These are phyloP conservation scores for Rhysida immarginata DNA, from an alignment of 1,140 invertebrate species.

Conservation along the genomic window DNA sequence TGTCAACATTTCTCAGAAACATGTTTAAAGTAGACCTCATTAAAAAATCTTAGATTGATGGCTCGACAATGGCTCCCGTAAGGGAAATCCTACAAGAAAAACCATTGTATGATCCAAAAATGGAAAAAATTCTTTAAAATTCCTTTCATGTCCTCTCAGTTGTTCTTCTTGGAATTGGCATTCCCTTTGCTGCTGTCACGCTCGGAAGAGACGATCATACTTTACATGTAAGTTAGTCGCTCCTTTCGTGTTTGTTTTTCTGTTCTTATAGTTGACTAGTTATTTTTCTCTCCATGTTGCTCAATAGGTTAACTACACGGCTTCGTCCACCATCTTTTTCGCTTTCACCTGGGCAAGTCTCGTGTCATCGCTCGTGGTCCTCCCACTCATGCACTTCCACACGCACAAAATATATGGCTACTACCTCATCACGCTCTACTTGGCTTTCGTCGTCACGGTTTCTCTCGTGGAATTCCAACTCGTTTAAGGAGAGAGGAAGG, in stretches of 20 bases:
- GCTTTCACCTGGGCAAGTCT: not conserved
- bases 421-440: not conserved
- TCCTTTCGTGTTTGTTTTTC: not conserved
- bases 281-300: constrained; percentile 3
- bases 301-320: not conserved
- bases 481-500: too few species aligned
- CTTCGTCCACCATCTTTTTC: not conserved
- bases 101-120: too few species aligned
- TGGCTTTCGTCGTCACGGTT: not conserved
- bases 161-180: not conserved
- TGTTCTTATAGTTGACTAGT: not conserved
- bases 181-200: not conserved
- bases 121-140: too few species aligned
- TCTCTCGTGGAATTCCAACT: too few species aligned
- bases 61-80: too few species aligned
- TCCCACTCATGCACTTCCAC: not conserved
- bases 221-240: not conserved
- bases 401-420: not conserved
- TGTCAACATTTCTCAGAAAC: too few species aligned
- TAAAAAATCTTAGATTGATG: too few species aligned
- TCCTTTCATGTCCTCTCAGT: too few species aligned
- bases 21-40: too few species aligned
- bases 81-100: too few species aligned
- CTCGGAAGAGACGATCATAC: not conserved
- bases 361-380: not conserved